Percentiles rank a stretch among this genome's conserved stretches.
Conservation (phyloP, 2,888 invertebrate species). For the Drosophila aldrichi region DNA sequence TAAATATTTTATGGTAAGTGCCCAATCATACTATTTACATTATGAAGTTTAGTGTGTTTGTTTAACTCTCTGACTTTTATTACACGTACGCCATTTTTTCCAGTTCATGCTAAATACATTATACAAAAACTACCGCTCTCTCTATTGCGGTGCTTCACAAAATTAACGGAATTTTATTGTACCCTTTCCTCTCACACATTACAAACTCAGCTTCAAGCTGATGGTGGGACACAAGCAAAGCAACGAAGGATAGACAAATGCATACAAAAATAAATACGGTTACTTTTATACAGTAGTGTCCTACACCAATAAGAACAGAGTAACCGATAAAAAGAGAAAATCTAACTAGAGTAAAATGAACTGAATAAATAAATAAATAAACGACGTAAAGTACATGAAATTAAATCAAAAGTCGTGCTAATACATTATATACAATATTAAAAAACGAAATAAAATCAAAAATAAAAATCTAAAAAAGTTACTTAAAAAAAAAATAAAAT, state of each 20-base stretch:
- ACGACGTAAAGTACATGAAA: slow-evolving; percentile 47
- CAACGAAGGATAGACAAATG: slow-evolving; percentile 28
- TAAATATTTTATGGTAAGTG: slow-evolving; percentile 25
- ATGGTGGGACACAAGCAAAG: slow-evolving; percentile 4
- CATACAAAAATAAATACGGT: slow-evolving; percentile 32
- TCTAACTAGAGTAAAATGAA: slow-evolving; percentile 13
- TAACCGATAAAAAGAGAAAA: slow-evolving; percentile 3
- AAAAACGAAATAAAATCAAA: slow-evolving; percentile 20
- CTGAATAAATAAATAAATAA: slow-evolving; percentile 30
- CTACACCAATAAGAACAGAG: slow-evolving; percentile 21
- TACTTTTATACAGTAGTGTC: slow-evolving; percentile 42
- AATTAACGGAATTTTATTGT: slow-evolving; percentile 52
- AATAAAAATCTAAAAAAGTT: slow-evolving; percentile 12
- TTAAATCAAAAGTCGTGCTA: slow-evolving; percentile 23
- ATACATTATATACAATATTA: slow-evolving; percentile 16
- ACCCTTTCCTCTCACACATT: slow-evolving; percentile 32
- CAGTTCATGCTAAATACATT: slow-evolving; percentile 23
- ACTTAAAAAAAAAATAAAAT: not conserved
- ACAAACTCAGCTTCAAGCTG: slow-evolving; percentile 38
- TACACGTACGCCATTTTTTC: slow-evolving; percentile 37
- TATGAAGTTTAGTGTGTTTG: not conserved
- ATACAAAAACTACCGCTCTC: slow-evolving; percentile 14
- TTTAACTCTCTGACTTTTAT: not conserved
- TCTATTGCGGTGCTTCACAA: slow-evolving; percentile 32
- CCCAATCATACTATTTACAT: not conserved